Conservation (phyloP, 2,888 invertebrate genomes). For the Carcina quercana region DNA sequence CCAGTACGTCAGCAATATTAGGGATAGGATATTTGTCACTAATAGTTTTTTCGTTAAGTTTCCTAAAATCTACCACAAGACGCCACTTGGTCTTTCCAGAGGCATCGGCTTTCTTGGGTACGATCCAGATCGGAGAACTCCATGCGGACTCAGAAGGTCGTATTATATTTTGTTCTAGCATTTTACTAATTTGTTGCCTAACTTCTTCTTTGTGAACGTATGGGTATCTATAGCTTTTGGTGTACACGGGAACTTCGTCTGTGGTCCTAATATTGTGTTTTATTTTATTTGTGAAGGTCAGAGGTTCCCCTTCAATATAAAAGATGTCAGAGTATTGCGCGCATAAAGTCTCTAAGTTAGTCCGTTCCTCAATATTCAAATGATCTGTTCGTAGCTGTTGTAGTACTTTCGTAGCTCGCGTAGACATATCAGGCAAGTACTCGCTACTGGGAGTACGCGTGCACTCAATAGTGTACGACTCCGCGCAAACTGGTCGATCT, state of each 20-base stretch:
- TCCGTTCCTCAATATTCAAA: constrained; percentile 16
- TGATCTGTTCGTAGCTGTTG: constrained; percentile 13
- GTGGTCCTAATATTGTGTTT: constrained; percentile 8
- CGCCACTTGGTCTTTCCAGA: constrained; percentile 9
- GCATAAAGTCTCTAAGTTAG: constrained; percentile 12
- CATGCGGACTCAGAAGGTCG: constrained; percentile 8
- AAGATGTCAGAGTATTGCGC: constrained; percentile 15
- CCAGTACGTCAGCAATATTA: constrained; percentile 8
- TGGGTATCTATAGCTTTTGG: constrained; percentile 12
- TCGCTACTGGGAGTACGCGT: too few relatives aligned
- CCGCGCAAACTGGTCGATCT: constrained; percentile 9
- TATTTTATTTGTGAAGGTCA: constrained; percentile 4
- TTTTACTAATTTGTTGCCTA: constrained; percentile 9
- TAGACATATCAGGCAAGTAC: too few relatives aligned
- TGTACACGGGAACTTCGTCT: constrained; percentile 1
- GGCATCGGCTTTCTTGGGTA: too few relatives aligned
- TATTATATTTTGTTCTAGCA: constrained; percentile 10
- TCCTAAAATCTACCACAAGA: constrained; percentile 4
- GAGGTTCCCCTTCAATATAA: constrained; percentile 5
- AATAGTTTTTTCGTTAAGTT: constrained; percentile 3
- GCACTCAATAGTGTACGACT: constrained; percentile 8
- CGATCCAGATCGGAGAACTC: constrained; percentile 12
- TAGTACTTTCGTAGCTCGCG: constrained; percentile 10
- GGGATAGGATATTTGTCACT: constrained; percentile 9
- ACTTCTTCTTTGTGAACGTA: constrained; percentile 15